phyloP scores from a whole-genome alignment of 2,888 invertebrate species.

The Ophion ventricosus region DNA sequence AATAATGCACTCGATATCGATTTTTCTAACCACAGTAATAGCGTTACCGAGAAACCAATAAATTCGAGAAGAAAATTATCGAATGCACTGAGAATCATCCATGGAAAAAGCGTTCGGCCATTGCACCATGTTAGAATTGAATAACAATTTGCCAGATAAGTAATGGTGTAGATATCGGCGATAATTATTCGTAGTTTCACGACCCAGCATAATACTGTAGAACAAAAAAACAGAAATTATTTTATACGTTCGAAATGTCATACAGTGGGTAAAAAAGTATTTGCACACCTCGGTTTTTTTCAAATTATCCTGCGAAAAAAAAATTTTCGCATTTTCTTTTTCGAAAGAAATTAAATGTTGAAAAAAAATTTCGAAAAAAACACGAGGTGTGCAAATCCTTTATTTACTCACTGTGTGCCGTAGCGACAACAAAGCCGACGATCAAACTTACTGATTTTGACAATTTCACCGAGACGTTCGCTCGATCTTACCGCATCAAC shows the following conservation, averaged over 20 bases:
- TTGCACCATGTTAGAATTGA: constrained; percentile 77
- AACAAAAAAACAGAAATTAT: constrained; percentile 16
- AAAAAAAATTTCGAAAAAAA: no score
- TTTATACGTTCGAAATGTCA: neutral
- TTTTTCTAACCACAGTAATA: constrained; percentile 71
- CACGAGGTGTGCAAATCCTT: no score
- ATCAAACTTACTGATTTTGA: constrained; percentile 71
- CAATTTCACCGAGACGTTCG: constrained; percentile 67
- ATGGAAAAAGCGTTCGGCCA: constrained; percentile 75
- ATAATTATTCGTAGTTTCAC: constrained; percentile 74
- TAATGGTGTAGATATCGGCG: constrained; percentile 71
- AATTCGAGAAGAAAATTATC: constrained; percentile 76
- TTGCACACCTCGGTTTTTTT: no score
- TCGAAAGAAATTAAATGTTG: no score
- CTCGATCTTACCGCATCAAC: constrained; percentile 70
- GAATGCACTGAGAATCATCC: constrained; percentile 77
- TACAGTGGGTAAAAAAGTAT: no score
- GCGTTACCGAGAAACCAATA: constrained; percentile 68
- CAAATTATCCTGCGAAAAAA: no score
- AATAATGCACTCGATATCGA: constrained; percentile 68
- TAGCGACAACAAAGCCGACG: neutral
- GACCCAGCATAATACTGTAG: constrained; percentile 75
- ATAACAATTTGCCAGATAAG: constrained; percentile 76
- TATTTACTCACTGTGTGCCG: no score
- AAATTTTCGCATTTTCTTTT: no score